Evolutionary conservation across 2,113 vertebrate genomes (phyloP), one percentile per base, ranked within the genome.

Genomic region (Antechinus flavipes): DNA sequence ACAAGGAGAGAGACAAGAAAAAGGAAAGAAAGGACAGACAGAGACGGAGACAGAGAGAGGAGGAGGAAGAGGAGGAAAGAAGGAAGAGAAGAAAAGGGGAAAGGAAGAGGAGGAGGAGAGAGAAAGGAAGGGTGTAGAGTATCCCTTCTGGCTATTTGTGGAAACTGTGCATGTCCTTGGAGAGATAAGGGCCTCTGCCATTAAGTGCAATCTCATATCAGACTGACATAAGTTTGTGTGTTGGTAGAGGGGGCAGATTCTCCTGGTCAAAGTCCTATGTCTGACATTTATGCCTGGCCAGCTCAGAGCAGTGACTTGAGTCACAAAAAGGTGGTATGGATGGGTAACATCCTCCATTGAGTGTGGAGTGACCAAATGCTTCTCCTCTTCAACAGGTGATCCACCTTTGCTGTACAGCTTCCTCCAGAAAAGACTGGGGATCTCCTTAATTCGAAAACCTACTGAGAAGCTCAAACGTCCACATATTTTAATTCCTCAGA

Each of bases 391-490:
- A 92, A 53, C 97, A 99, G 99, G 99, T 49, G 98, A 99, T 35
- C 98, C 96, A 0, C 99, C 98, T 27, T 96, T 99, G 92, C 98
- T 99, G 58, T 98, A 98, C 53, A 96, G 94, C 92, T 98, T 99
- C 97, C 99, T 99, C 91, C 99, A 99, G 84, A 98, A 99, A 23
- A 98, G 97, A 68, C 98, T 99, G 84, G 99, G 99, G 14, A 98
- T 99, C 56, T 98, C 97, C 52, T 98, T 99, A 94, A 98, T 98
- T 94, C 94, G 96, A 46, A 98, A 92, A 96, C 98, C 98, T 94
- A 91, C 91, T 3, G 54, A 93, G 10, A 97, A 97, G 14, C 7
- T 2, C 0, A 91, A 92, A 61, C 99, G 98, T 93, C 95, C 93
- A 26, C 98, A 93, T 0, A 58, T 99, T 76, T 95, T 97, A 93